These are phyloP conservation scores for Sapajus apella DNA, from an alignment of 2,113 vertebrate genomes.

Conservation along the genomic window DNA sequence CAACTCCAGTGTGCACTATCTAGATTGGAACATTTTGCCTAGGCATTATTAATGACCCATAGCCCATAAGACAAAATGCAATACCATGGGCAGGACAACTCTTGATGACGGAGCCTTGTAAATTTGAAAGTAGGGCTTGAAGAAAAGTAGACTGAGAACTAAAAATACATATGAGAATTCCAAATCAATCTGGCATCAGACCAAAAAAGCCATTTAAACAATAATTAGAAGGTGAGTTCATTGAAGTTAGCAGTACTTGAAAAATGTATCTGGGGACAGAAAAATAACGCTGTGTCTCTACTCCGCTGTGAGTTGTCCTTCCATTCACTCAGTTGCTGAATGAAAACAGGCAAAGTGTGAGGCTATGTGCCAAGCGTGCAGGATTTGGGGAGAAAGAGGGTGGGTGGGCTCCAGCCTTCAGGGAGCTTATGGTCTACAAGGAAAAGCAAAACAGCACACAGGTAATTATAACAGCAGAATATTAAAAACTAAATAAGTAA, in stretches of 20 bases:
- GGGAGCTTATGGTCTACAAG: neutral
- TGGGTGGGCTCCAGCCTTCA: neutral
- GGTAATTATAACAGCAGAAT: neutral
- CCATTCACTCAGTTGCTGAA: neutral
- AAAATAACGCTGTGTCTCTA: neutral
- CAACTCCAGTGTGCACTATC: neutral
- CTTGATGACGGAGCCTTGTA: constrained; percentile 15
- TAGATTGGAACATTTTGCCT: neutral
- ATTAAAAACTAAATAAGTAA: neutral
- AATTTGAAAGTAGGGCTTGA: constrained; percentile 17
- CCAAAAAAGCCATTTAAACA: constrained; percentile 47
- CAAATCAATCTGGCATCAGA: neutral
- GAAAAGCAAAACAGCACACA: neutral
- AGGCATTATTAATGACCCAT: constrained; percentile 10
- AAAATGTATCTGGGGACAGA: neutral
- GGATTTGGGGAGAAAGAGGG: neutral
- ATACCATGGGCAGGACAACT: neutral
- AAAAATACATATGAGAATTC: constrained; percentile 52
- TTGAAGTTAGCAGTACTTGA: neutral
- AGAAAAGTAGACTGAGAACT: constrained; percentile 41
- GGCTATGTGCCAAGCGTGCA: neutral
- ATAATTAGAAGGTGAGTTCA: constrained; percentile 36
- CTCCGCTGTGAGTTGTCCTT: neutral
- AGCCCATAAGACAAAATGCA: constrained; percentile 14
- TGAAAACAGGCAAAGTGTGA: neutral